phyloP scores from a whole-genome alignment of 2,113 vertebrate genomes.

The Calypte anna region DNA sequence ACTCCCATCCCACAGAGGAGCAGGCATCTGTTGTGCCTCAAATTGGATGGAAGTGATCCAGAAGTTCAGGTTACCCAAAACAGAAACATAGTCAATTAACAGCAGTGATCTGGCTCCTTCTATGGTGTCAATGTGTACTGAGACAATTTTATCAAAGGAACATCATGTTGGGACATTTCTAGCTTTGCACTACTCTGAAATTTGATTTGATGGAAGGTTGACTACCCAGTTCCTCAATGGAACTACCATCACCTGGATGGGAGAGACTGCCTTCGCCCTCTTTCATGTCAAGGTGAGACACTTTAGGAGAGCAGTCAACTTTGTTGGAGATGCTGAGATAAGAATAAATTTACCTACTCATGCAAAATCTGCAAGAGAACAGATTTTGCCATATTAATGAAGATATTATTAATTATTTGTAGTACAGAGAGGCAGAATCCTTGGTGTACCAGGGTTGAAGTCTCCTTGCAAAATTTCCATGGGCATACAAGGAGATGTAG shows the following conservation, averaged over 20 bases:
- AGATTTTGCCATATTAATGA: background rate
- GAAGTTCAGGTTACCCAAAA: background rate
- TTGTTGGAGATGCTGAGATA: background rate
- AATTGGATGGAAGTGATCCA: slow-evolving; percentile 49
- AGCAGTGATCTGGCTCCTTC: fast-evolving
- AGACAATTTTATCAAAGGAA: background rate
- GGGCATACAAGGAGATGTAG: fast-evolving
- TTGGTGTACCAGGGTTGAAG: background rate
- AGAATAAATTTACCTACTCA: background rate
- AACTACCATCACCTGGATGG: background rate
- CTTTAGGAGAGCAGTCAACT: background rate
- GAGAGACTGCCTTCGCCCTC: background rate
- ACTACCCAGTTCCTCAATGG: background rate
- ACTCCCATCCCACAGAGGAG: slow-evolving; percentile 6
- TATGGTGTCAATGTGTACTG: fast-evolving
- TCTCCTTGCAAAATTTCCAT: background rate
- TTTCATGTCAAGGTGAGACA: background rate
- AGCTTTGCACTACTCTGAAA: background rate
- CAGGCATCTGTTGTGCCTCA: background rate
- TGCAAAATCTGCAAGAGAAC: background rate
- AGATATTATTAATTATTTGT: background rate
- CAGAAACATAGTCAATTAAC: background rate
- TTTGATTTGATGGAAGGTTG: background rate
- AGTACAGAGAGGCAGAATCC: background rate
- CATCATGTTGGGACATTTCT: background rate